Base-by-base conservation (phyloP, 2,113 vertebrate species). In the Xiphophorus maculatus region DNA sequence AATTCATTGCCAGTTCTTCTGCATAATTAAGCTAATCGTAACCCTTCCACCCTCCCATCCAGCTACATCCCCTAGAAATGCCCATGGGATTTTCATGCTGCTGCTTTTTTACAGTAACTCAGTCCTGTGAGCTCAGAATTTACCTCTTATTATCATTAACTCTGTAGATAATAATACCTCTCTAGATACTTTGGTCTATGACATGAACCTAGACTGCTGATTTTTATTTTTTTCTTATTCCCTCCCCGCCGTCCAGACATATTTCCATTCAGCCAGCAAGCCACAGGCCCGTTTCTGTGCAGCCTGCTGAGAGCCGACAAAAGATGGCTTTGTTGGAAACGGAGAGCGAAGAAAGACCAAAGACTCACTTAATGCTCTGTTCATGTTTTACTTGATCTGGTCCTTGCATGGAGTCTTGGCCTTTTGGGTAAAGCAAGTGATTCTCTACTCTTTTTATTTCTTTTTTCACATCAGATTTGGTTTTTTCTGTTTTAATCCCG, bases 21-120 rank as follows among this genome's bases (percentile, higher is more conserved):
- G 91, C 88, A 93, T 93, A 93, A 94, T 94, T 91, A 93, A 91
- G 77, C 74, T 83, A 88, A 83, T 61, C 89, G 61, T 64, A 58
- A 58, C 73, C 60, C 67, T 64, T 76, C 68, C 61, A 65, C 70
- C 77, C 61, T 69, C 30, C 73, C 40, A 76, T 66, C 71, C 78
- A 70, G 60, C 58, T 73, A 69, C 81, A 68, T 69, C 74, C 71
- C 77, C 51, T 66, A 33, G n/a, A 37, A 54, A 66, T 10, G 72
- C 84, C 72, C 8, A 40, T 78, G 76, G 82, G 85, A 80, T 85
- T 88, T 86, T 78, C 30, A 74, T 79, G 83, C 76, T 69, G 61
- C 76, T 71, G 61, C 76, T 77, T 87, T 69, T 30, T 84, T 85
- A 78, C 70, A 66, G 76, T 83, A 84, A 44, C 74, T 72, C 71